These are phyloP conservation scores for Rhinogobius similis DNA, from an alignment of 2,113 vertebrate genomes.

Conservation along the genomic window DNA sequence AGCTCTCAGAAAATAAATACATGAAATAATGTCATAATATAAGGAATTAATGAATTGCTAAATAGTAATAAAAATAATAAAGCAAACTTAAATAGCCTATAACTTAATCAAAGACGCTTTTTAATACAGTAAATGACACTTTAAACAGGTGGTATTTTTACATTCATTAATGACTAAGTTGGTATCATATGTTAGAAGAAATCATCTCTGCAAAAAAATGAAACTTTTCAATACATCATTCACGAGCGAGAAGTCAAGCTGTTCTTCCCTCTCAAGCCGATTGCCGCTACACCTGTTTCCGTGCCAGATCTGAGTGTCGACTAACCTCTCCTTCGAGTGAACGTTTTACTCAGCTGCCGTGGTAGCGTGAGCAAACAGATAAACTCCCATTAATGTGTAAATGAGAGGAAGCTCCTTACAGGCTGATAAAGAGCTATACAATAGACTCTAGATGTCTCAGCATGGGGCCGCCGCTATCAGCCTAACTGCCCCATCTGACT, in stretches of 20 bases:
- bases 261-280: not conserved
- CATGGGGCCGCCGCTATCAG: conserved; percentile 62
- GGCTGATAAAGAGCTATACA: conserved; percentile 67
- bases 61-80: no score
- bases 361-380: conserved; percentile 68
- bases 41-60: no score
- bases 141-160: no score
- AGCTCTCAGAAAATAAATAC: no score
- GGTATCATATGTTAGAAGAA: no score
- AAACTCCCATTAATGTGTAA: conserved; percentile 74
- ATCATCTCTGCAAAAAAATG: not conserved
- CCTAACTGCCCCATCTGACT: conserved; percentile 68
- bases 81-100: no score
- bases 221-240: not conserved
- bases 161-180: no score
- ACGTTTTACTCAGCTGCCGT: conserved; percentile 47
- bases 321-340: conserved; percentile 12
- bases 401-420: conserved; percentile 73
- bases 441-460: conserved; percentile 57
- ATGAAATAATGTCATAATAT: no score
- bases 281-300: not conserved
- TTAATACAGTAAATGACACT: no score
- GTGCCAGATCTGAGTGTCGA: not conserved
- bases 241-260: not conserved
- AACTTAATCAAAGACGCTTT: no score